Evolutionary conservation across 2,888 invertebrate genomes (phyloP).

Genomic region (Drosophila kanekoi): DNA sequence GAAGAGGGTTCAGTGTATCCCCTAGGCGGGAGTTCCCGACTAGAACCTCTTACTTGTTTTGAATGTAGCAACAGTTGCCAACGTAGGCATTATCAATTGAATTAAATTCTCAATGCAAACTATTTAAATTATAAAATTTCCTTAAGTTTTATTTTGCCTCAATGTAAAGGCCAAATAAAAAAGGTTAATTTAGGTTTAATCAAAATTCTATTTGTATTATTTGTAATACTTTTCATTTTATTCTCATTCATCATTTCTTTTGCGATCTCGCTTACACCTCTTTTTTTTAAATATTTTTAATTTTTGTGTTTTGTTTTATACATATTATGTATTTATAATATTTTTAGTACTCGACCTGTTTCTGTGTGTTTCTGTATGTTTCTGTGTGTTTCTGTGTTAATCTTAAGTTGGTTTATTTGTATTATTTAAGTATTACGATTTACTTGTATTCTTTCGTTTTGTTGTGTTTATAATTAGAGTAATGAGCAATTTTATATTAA

Average conservation of each 20-base stretch:
- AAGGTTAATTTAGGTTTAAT: background rate
- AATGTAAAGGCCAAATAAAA: background rate
- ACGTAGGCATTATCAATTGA: too few species aligned
- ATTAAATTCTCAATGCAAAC: too few species aligned
- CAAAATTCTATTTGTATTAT: constrained; percentile 5
- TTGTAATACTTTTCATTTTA: constrained; percentile 73
- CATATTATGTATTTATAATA: constrained; percentile 63
- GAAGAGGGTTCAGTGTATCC: too few species aligned
- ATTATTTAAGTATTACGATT: constrained; percentile 73
- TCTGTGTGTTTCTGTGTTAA: constrained; percentile 50
- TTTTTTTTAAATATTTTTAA: constrained; percentile 15
- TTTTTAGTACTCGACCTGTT: constrained; percentile 60
- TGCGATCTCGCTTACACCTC: constrained; percentile 26
- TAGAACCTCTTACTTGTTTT: too few species aligned
- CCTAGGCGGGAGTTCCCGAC: too few species aligned
- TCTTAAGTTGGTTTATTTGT: constrained; percentile 64
- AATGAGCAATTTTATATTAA: constrained; percentile 77
- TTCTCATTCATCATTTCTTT: constrained; percentile 54
- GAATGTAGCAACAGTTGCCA: too few species aligned
- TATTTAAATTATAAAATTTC: too few species aligned
- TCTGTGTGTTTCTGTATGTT: constrained; percentile 50
- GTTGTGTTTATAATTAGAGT: constrained; percentile 69
- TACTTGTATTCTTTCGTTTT: constrained; percentile 59
- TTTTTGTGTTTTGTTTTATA: constrained; percentile 20
- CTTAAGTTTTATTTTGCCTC: background rate